Evolutionary conservation across 1,140 invertebrate species (phyloP).

Genomic region (Diplogasteroides magnus): DNA sequence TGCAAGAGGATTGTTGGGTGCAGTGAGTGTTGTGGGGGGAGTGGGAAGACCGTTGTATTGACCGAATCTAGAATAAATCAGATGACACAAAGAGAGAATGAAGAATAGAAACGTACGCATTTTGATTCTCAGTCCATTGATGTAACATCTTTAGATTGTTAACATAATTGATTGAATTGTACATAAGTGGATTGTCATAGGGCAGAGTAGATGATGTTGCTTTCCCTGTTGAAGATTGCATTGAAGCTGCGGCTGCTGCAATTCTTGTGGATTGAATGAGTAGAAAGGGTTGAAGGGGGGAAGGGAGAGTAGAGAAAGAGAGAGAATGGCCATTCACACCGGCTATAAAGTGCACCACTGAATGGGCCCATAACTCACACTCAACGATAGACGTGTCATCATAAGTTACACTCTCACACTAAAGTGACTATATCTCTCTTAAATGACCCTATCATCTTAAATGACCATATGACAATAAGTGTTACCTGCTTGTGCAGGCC

Average conservation of each 20-base stretch:
- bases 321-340: neutral
- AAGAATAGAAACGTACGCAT: neutral
- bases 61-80: no score
- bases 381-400: no score
- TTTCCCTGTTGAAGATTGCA: neutral
- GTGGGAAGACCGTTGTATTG: conserved; percentile 8
- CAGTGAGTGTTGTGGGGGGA: neutral
- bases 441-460: no score
- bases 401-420: no score
- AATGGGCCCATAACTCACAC: neutral
- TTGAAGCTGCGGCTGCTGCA: neutral
- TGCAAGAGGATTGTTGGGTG: neutral
- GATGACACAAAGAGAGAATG: neutral
- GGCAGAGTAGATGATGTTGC: neutral
- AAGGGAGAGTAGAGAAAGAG: no score
- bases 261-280: no score
- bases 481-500: no score
- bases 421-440: no score
- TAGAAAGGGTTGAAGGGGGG: no score
- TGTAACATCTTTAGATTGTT: neutral
- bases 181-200: neutral
- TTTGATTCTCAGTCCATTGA: neutral
- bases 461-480: no score
- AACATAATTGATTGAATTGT: neutral
- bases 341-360: neutral